These are phyloP conservation scores for Teinopalpus imperialis DNA, from an alignment of 2,888 invertebrate genomes.

Conservation along the genomic window DNA sequence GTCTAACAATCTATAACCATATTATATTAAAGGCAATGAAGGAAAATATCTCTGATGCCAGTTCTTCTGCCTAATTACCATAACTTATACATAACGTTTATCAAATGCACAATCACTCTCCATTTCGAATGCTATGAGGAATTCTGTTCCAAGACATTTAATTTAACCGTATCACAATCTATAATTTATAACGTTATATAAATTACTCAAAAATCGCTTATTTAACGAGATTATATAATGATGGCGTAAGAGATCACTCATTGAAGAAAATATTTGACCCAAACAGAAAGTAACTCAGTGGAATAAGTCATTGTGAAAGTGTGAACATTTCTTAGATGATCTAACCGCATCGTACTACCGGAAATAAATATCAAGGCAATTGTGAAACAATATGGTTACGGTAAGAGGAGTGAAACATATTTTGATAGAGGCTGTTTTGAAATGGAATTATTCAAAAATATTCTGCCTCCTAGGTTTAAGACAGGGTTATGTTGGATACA, in stretches of 20 bases:
- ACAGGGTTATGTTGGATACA: too few relatives aligned
- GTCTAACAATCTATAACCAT: too few relatives aligned
- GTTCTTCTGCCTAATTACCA: too few relatives aligned
- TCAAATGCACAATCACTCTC: not conserved
- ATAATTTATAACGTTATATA: constrained; percentile 9
- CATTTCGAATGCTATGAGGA: not conserved
- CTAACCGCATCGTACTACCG: constrained; percentile 14
- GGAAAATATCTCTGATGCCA: too few relatives aligned
- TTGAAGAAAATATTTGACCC: constrained; percentile 17
- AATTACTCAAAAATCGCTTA: constrained; percentile 1
- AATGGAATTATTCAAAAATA: too few relatives aligned
- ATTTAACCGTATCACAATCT: not conserved
- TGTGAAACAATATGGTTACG: not conserved
- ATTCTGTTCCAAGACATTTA: not conserved
- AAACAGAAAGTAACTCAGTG: constrained; percentile 18
- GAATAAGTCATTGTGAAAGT: constrained; percentile 22
- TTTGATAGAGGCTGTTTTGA: too few relatives aligned
- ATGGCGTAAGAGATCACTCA: constrained; percentile 5
- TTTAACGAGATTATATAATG: constrained; percentile 8
- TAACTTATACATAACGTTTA: too few relatives aligned
- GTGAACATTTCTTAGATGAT: constrained; percentile 20
- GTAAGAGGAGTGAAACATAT: not conserved
- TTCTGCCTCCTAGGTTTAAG: too few relatives aligned
- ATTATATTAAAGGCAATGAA: too few relatives aligned
- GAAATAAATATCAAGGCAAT: not conserved